These are phyloP conservation scores for Monomorium pharaonis DNA, from an alignment of 1,140 invertebrate species.

Conservation along the genomic window DNA sequence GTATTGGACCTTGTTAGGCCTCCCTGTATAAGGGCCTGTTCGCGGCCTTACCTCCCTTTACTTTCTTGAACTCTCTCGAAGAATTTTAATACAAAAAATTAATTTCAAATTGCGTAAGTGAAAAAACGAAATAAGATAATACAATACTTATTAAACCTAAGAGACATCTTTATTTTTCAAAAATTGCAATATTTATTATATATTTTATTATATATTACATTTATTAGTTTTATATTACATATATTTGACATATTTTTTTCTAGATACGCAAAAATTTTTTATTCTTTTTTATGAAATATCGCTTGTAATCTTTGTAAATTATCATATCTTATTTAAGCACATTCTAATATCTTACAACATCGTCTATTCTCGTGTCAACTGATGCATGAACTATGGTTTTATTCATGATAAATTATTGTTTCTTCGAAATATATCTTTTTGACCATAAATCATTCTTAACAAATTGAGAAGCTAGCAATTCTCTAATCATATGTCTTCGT, in stretches of 20 bases:
- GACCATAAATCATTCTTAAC: constrained; percentile 9
- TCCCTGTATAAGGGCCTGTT: constrained; percentile 83
- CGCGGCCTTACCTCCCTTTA: constrained; percentile 57
- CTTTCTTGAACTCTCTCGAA: constrained; percentile 62
- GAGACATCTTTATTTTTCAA: not conserved
- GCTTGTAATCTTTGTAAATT: not conserved
- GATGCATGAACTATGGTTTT: not conserved
- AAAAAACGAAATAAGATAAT: not conserved
- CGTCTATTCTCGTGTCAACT: not conserved
- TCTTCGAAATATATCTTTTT: not conserved
- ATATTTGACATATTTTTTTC: not conserved
- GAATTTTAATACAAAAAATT: constrained; percentile 83
- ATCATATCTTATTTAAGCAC: not conserved
- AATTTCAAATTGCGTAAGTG: not conserved
- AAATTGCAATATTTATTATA: not conserved
- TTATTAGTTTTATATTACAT: not conserved
- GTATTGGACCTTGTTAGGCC: constrained; percentile 84
- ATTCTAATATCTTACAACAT: not conserved
- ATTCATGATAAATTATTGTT: constrained; percentile 4
- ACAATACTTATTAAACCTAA: not conserved
- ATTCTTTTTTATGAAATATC: not conserved
- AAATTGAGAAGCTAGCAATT: constrained; percentile 42
- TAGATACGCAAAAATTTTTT: not conserved
- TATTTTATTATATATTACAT: not conserved
- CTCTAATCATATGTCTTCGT: constrained; percentile 42